These are phyloP conservation scores for Drosophila tristis DNA, from an alignment of 1,140 invertebrate species.

Conservation along the genomic window DNA sequence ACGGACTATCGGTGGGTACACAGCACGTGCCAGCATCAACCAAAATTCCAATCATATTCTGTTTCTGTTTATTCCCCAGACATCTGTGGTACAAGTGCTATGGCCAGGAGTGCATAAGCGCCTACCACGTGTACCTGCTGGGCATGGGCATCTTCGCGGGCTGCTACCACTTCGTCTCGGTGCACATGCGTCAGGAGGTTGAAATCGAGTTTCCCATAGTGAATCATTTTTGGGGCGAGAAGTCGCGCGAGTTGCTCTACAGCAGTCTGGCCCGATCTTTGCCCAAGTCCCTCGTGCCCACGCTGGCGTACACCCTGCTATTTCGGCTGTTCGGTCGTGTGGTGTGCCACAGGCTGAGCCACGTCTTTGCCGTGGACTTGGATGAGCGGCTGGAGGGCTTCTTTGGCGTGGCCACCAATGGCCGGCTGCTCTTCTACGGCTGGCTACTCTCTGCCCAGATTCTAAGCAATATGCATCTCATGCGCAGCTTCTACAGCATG, in stretches of 20 bases:
- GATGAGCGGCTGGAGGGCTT: conserved; percentile 64
- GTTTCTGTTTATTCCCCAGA: conserved; percentile 14
- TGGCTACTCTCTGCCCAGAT: conserved; percentile 89
- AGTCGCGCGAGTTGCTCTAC: conserved; percentile 86
- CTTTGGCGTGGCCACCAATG: conserved; percentile 50
- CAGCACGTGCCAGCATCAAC: neutral
- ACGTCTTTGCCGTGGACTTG: conserved; percentile 46
- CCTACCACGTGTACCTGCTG: conserved; percentile 87
- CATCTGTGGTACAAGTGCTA: conserved; percentile 58
- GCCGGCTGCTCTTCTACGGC: conserved; percentile 86
- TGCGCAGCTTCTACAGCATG: conserved; percentile 89
- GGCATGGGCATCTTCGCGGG: conserved; percentile 89
- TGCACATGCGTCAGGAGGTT: conserved; percentile 85
- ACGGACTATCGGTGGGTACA: conserved; percentile 83
- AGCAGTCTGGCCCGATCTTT: conserved; percentile 86
- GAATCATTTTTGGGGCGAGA: conserved; percentile 87
- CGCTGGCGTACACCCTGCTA: conserved; percentile 85
- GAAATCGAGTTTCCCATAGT: conserved; percentile 88
- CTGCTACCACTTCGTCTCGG: conserved; percentile 87
- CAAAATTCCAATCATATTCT: neutral
- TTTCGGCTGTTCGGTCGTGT: conserved; percentile 58
- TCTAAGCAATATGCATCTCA: conserved; percentile 88
- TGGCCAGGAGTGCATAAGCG: conserved; percentile 84
- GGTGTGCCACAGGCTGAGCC: conserved; percentile 43
- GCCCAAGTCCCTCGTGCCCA: conserved; percentile 86